Base-by-base conservation (phyloP, 2,113 vertebrate species). In the Pseudois nayaur region DNA sequence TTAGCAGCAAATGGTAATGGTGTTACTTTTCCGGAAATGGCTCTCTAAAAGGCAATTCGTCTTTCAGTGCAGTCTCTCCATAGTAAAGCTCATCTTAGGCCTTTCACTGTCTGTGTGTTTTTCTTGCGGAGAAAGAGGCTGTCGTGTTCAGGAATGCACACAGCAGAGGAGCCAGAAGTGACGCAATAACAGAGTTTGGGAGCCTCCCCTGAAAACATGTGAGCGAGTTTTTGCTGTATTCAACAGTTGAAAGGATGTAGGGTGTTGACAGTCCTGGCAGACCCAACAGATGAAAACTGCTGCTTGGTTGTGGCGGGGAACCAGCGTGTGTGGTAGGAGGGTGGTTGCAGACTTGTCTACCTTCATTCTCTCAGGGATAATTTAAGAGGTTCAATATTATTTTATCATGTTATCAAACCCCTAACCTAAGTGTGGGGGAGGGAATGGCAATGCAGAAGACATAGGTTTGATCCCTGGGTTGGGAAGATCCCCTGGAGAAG, bases 11-110 rank as follows among this genome's bases (percentile, higher is more conserved):
- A 15, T 87, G 83, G 13, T 60, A n/a, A 40, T 91, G 27, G 13
- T 84, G 10, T 71, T 81, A 40, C 74, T 98, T 83, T 48, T 64
- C 96, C 88, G 29, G 95, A 97, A 98, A 95, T 67, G 92, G 45
- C n/a, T 95, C 94, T 50, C 52, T 84, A 50, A 95, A 36, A 93
- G 85, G 67, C 54, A 19, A 9, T 89, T 71, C 3, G 27, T 91
- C 83, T 97, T 36, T 79, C 74, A 94, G 50, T 64, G n/a, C 83
- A 84, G n/a, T 64, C 83, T 91, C 64, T 89, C 81, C 13, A 40
- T 92, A 23, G 43, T 17, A 91, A 89, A 93, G 87, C 50, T 60
- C 55, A 67, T 67, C 52, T 85, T 60, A 48, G 91, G 60, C 91
- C 97, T 97, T 94, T 95, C 87, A 87, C 87, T 95, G 74, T 8